Conservation (phyloP, 2,113 vertebrate species). For the Craseonycteris thonglongyai region DNA sequence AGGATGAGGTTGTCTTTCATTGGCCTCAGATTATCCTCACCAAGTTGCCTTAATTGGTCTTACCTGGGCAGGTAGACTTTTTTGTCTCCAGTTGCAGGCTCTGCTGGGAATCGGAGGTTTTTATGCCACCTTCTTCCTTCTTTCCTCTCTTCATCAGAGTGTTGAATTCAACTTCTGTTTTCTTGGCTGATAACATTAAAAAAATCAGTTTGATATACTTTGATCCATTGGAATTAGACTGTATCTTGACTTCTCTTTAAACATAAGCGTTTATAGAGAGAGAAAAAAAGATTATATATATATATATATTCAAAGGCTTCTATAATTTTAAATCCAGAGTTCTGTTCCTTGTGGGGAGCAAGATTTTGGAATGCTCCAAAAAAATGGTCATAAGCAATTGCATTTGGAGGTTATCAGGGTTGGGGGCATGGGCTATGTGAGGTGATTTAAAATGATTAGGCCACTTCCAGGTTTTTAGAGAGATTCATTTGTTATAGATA, state of each 20-base stretch:
- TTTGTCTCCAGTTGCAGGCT: background rate
- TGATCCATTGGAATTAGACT: constrained; percentile 7
- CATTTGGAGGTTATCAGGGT: constrained; percentile 52
- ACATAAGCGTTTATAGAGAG: background rate
- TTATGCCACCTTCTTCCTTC: background rate
- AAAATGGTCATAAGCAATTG: constrained; percentile 35
- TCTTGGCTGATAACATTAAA: background rate
- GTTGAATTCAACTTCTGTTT: constrained; percentile 48
- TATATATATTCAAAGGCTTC: constrained; percentile 30
- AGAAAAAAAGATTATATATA: constrained; percentile 13
- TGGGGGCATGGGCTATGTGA: constrained; percentile 25
- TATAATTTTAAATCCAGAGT: constrained; percentile 34
- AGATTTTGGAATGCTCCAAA: constrained; percentile 39
- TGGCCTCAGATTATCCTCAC: background rate
- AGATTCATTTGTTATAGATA: constrained; percentile 63
- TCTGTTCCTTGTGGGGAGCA: background rate
- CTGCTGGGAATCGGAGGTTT: background rate
- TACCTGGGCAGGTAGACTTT: constrained; percentile 34
- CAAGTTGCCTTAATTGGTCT: background rate
- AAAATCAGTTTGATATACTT: constrained; percentile 50
- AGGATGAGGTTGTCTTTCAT: background rate
- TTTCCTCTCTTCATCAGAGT: background rate
- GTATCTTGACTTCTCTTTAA: constrained; percentile 46
- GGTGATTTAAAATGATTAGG: constrained; percentile 62
- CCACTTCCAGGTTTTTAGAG: constrained; percentile 63